Base-by-base conservation (phyloP, 2,113 vertebrate species). In the Elaphurus davidianus region DNA sequence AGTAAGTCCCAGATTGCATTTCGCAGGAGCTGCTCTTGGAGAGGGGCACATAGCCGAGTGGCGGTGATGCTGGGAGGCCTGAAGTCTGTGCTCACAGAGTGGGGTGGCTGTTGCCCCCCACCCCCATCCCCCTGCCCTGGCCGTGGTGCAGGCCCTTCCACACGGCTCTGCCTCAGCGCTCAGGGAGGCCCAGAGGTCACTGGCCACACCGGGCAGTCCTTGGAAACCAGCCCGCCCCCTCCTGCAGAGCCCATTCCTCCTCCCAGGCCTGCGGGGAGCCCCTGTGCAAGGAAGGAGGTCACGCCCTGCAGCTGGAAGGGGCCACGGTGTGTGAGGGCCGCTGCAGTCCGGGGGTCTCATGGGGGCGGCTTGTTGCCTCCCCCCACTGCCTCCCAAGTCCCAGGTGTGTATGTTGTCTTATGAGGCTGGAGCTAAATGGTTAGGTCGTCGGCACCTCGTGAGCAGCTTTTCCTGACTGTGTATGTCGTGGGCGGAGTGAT, bases 331-430 rank as follows among this genome's bases (percentile, higher is more conserved):
- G 16, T 2, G 19, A 27, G 36, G 33, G 33, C 90, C 1, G 16
- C 21, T 23, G 59, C 2, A 25, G 50, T 1, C 27, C 27, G 25
- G 15, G 45, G 55, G 33, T n/a, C 71, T 67, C 50, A 9, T 36
- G 67, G 59, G 54, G 36, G 12, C 1, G 0, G 30, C 33, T 21
- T 60, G 6, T 50, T 1, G 33, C 33, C 45, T 5, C 9, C 17
- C 13, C 19, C 36, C 1, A 7, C 17, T 9, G 23, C 67, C 67
- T 23, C 67, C 33, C 14, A 50, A 30, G 30, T 9, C 47, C 25
- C 21, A 1, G 10, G 1, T 4, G 13, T 81, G 0, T 6, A 0
- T 27, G 1, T n/a, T 25, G 11, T n/a, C 83, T 40, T 52, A 25
- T 60, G 17, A 43, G 45, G 3, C 64, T 28, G 19, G 8, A 28